Percentiles rank a stretch among this genome's conserved stretches.
Evolutionary conservation across 2,888 invertebrate species (phyloP).

Genomic region (Ephialtes manifestator): DNA sequence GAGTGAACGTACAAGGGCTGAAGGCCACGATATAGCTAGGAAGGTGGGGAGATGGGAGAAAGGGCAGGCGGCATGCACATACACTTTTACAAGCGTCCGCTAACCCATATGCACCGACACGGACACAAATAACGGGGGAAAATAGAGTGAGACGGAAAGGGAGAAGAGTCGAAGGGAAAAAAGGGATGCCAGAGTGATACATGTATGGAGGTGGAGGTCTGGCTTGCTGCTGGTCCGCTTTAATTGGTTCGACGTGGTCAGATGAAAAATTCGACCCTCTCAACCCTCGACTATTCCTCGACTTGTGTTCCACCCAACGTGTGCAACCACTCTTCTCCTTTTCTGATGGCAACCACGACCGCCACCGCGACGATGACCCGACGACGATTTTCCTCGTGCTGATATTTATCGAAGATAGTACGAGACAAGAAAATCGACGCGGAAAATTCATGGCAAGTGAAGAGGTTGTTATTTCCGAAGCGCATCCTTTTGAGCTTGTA

Average conservation of each 20-base stretch:
- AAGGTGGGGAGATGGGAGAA: constrained; percentile 42
- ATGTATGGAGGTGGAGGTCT: constrained; percentile 41
- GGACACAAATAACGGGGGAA: constrained; percentile 78
- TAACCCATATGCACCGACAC: constrained; percentile 76
- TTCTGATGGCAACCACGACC: constrained; percentile 34
- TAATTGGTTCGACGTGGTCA: constrained; percentile 85
- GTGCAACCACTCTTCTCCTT: constrained; percentile 26
- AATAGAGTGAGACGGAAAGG: constrained; percentile 72
- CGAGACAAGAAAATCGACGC: background rate
- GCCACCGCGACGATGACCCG: constrained; percentile 42
- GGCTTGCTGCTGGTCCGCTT: constrained; percentile 81
- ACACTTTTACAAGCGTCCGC: constrained; percentile 44
- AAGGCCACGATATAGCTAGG: constrained; percentile 39
- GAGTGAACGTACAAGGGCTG: constrained; percentile 43
- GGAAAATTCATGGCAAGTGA: background rate
- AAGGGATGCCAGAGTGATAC: constrained; percentile 54
- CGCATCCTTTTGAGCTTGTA: background rate
- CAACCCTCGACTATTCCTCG: constrained; percentile 4
- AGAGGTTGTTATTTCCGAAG: background rate
- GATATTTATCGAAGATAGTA: constrained; percentile 32
- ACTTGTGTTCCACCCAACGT: constrained; percentile 9
- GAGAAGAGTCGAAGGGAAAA: constrained; percentile 46
- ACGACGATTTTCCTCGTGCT: constrained; percentile 14
- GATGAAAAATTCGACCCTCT: constrained; percentile 84
- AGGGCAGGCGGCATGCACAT: constrained; percentile 36